Evolutionary conservation across 2,113 vertebrate species (phyloP).

Genomic region (Talpa occidentalis): DNA sequence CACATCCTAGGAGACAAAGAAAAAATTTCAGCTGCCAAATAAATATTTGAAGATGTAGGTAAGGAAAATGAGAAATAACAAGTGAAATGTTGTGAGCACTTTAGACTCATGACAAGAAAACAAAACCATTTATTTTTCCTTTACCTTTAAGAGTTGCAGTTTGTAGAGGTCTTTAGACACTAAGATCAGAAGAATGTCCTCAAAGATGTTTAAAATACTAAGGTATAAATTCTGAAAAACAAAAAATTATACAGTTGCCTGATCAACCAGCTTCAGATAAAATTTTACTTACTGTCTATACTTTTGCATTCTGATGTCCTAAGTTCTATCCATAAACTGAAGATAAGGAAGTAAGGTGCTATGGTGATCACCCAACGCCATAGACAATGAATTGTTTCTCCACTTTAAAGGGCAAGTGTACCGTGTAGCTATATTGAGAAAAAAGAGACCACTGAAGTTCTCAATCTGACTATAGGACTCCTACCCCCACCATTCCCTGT

Average conservation of each 20-base stretch:
- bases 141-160: slow-evolving; percentile 78
- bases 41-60: neutral
- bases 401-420: neutral
- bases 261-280: neutral
- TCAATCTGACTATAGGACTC: neutral
- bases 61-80: neutral
- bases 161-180: slow-evolving; percentile 79
- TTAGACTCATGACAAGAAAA: neutral
- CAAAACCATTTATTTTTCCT: neutral
- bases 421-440: neutral
- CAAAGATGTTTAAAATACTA: slow-evolving; percentile 61
- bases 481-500: neutral
- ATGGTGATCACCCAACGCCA: neutral
- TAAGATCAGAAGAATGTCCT: slow-evolving; percentile 72
- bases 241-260: neutral
- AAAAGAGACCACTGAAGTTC: neutral
- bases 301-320: neutral
- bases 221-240: slow-evolving; percentile 68
- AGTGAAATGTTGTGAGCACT: neutral
- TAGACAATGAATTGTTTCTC: neutral
- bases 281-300: neutral
- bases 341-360: neutral
- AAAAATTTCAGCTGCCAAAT: neutral
- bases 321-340: neutral
- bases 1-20: neutral